Conservation (phyloP, 2,113 vertebrate species). For the Oreotrochilus melanogaster region DNA sequence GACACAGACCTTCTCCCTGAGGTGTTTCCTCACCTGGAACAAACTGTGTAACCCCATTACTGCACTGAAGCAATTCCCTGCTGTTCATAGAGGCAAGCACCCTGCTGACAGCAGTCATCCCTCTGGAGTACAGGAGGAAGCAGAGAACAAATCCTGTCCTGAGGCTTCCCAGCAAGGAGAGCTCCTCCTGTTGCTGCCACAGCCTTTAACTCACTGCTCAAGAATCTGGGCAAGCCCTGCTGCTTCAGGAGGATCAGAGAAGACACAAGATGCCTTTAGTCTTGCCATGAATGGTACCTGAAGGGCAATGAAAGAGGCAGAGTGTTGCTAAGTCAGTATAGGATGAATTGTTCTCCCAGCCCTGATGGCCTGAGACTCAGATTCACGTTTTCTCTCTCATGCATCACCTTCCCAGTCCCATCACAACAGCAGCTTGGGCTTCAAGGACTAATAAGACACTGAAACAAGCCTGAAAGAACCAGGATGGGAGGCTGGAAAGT, state of each 20-base stretch:
- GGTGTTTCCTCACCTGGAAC: neutral
- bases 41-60: neutral
- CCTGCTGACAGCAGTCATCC: neutral
- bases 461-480: neutral
- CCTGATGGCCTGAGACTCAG: neutral
- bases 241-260: neutral
- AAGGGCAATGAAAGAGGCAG: slow-evolving; percentile 1
- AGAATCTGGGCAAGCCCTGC: neutral
- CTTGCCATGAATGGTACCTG: neutral
- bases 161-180: neutral
- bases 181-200: neutral
- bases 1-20: neutral
- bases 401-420: slow-evolving; percentile 3
- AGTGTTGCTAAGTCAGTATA: neutral
- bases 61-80: neutral
- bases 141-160: neutral
- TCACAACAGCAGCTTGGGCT: slow-evolving; percentile 4
- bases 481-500: neutral
- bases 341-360: slow-evolving; percentile 21
- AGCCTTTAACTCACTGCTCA: neutral
- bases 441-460: slow-evolving; percentile 31
- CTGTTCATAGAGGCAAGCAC: neutral
- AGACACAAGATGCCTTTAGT: neutral
- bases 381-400: neutral
- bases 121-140: neutral